Evolutionary conservation across 2,113 vertebrate genomes (phyloP).

Genomic region (Aptenodytes patagonicus): DNA sequence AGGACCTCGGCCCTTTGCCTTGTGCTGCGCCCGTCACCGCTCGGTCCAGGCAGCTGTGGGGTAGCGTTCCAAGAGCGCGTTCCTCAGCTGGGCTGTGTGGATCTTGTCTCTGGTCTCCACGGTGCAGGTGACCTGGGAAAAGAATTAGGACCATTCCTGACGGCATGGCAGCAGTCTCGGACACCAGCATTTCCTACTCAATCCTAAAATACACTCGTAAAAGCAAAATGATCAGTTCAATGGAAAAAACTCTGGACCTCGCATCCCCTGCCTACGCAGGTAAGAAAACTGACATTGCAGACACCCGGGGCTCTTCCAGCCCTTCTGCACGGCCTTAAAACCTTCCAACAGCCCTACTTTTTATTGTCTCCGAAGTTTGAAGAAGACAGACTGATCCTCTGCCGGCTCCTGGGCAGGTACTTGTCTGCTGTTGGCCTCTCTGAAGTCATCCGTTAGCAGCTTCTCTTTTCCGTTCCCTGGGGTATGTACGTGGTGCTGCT

Average conservation of each 20-base stretch:
- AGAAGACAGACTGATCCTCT: background rate
- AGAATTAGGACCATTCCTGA: constrained; percentile 46
- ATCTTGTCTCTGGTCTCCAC: constrained; percentile 86
- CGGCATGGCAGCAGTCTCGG: background rate
- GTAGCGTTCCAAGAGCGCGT: constrained; percentile 79
- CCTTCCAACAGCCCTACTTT: background rate
- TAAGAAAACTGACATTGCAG: background rate
- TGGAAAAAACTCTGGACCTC: background rate
- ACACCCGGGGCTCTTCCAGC: background rate
- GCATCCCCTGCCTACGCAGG: background rate
- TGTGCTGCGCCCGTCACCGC: constrained; percentile 66
- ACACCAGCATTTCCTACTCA: background rate
- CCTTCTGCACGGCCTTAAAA: background rate
- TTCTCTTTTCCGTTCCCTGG: background rate
- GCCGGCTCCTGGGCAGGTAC: background rate
- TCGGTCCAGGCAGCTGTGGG: constrained; percentile 80
- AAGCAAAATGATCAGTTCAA: background rate
- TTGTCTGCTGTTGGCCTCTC: background rate
- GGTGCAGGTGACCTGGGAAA: constrained; percentile 84
- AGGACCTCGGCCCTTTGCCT: background rate
- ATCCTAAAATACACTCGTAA: background rate
- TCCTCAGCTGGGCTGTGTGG: constrained; percentile 80
- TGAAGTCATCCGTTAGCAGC: background rate
- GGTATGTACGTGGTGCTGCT: background rate
- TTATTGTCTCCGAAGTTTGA: background rate